A percentile compares a stretch with the other conserved stretches of the same genome.
Evolutionary conservation across 1,140 invertebrate species (phyloP).

Genomic region (Cyclina sinensis): DNA sequence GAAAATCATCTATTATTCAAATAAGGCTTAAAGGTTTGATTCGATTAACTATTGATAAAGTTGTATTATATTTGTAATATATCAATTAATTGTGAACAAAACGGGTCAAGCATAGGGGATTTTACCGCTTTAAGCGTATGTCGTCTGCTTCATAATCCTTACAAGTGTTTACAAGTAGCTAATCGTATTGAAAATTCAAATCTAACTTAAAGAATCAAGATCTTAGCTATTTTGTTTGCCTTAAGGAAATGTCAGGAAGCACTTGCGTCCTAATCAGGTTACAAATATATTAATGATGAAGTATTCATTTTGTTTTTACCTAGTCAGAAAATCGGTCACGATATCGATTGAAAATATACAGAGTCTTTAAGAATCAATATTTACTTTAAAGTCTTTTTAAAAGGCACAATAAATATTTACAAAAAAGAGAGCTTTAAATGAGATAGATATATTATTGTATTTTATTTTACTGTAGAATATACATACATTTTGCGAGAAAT

Average conservation of each 20-base stretch:
- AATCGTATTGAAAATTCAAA: slow-evolving; percentile 9
- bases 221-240: not conserved
- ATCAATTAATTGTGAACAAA: not conserved
- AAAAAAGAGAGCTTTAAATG: too few species aligned
- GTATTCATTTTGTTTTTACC: not conserved
- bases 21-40: not conserved
- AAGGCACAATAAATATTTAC: too few species aligned
- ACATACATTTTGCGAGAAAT: too few species aligned
- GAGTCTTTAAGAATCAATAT: too few species aligned
- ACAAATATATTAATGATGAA: not conserved
- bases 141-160: not conserved
- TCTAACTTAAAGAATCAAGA: not conserved
- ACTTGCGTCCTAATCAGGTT: not conserved
- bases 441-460: too few species aligned
- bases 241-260: not conserved
- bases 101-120: not conserved
- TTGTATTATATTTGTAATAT: slow-evolving; percentile 7
- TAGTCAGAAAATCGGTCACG: too few species aligned
- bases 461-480: too few species aligned
- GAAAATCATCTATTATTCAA: not conserved
- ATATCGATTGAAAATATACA: too few species aligned
- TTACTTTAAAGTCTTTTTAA: too few species aligned
- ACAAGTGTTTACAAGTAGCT: not conserved
- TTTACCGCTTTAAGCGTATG: slow-evolving; percentile 9
- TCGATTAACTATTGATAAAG: not conserved